These are phyloP conservation scores for Ceyx margarethae DNA, from an alignment of 2,113 vertebrate genomes.

Conservation along the genomic window DNA sequence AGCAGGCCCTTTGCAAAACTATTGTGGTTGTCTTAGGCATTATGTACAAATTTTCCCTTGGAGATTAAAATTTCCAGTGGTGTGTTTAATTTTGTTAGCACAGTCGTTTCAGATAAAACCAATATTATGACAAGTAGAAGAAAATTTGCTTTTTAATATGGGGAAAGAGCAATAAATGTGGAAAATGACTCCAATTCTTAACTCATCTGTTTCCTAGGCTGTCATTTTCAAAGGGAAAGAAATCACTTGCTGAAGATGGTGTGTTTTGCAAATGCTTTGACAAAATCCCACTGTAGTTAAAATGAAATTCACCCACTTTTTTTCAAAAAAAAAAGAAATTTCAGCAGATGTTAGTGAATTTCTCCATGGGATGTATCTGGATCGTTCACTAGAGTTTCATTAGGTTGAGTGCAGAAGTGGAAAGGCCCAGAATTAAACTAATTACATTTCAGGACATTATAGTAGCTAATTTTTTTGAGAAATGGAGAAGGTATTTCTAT, in stretches of 20 bases:
- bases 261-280: neutral
- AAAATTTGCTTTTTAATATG: conserved; percentile 61
- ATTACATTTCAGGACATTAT: neutral
- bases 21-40: conserved; percentile 65
- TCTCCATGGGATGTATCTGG: neutral
- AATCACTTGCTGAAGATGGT: neutral
- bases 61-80: conserved; percentile 79
- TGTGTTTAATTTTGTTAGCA: conserved; percentile 74
- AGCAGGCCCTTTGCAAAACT: conserved; percentile 71
- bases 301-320: neutral
- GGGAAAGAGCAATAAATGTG: conserved; percentile 43
- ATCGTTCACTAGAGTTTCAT: neutral
- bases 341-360: neutral
- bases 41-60: conserved; percentile 73
- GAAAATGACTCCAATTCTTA: conserved; percentile 3
- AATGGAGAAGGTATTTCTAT: neutral
- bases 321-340: neutral
- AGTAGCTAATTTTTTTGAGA: neutral
- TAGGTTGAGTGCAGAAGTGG: neutral
- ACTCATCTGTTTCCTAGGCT: conserved; percentile 32
- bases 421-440: conserved; percentile 2
- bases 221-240: conserved; percentile 1
- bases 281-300: neutral
- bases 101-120: conserved; percentile 68
- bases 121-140: conserved; percentile 75